Conservation (phyloP, 1,140 invertebrate species). For the Drosophila yakuba region DNA sequence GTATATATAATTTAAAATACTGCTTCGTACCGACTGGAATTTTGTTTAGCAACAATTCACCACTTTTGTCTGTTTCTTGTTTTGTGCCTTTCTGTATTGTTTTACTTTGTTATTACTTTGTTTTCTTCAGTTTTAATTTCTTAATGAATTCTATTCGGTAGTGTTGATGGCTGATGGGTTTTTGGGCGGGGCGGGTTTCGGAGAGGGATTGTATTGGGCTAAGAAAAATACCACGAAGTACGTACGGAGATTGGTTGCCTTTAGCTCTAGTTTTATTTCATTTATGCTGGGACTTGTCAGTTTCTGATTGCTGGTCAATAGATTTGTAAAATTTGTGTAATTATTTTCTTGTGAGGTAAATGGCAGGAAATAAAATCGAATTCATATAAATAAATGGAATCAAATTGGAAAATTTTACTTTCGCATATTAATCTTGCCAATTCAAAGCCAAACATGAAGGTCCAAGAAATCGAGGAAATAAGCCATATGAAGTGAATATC, state of each 20-base stretch:
- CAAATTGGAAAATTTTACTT: slow-evolving; percentile 23
- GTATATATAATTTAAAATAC: slow-evolving; percentile 49
- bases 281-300: slow-evolving; percentile 20
- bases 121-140: slow-evolving; percentile 40
- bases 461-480: slow-evolving; percentile 41
- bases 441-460: slow-evolving; percentile 75
- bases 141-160: slow-evolving; percentile 29
- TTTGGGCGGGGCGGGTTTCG: slow-evolving; percentile 30
- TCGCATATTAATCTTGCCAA: slow-evolving; percentile 54
- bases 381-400: slow-evolving; percentile 33
- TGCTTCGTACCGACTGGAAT: slow-evolving; percentile 43
- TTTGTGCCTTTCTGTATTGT: slow-evolving; percentile 53
- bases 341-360: slow-evolving; percentile 36
- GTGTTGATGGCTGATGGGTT: slow-evolving; percentile 47
- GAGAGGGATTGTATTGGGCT: slow-evolving; percentile 42
- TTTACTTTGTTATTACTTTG: slow-evolving; percentile 30
- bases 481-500: slow-evolving; percentile 49
- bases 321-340: slow-evolving; percentile 38
- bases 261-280: slow-evolving; percentile 22
- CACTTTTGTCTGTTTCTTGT: slow-evolving; percentile 59
- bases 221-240: slow-evolving; percentile 71
- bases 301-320: slow-evolving; percentile 49
- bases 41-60: slow-evolving; percentile 71
- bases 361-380: slow-evolving; percentile 11
- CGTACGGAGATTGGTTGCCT: slow-evolving; percentile 42